Evolutionary conservation across 2,797 vertebrate genomes (phyloP).

Genomic region (Acridotheres tristis): DNA sequence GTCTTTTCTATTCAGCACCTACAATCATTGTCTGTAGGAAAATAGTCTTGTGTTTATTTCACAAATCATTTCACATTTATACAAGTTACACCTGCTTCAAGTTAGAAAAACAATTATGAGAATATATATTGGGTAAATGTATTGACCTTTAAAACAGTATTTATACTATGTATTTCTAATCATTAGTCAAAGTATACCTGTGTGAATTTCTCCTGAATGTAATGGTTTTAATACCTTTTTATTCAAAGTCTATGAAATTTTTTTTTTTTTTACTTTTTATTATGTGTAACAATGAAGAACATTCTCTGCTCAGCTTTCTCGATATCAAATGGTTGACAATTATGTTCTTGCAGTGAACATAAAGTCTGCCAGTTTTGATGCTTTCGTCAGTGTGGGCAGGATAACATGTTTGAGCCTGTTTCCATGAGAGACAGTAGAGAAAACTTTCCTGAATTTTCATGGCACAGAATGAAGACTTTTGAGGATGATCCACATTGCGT

Average conservation of each 20-base stretch:
- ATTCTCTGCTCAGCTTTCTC: neutral
- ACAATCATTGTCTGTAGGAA: neutral
- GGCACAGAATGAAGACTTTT: neutral
- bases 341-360: neutral
- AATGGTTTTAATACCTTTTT: neutral
- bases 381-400: neutral
- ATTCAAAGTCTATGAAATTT: neutral
- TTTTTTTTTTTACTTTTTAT: neutral
- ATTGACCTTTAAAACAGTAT: neutral
- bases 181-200: neutral
- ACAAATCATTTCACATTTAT: neutral
- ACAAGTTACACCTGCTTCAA: neutral
- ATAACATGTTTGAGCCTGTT: neutral
- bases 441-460: constrained; percentile 17
- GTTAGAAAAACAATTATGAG: neutral
- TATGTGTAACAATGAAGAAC: neutral
- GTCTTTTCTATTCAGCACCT: neutral
- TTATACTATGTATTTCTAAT: neutral
- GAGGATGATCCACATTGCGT: neutral
- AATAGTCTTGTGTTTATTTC: neutral
- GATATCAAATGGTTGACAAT: neutral
- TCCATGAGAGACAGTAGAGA: neutral
- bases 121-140: neutral
- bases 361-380: neutral
- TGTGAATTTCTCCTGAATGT: neutral